A percentile compares a stretch with the other conserved stretches of the same genome.
Conservation (phyloP, 2,113 vertebrate genomes). For the Petroica traversi region DNA sequence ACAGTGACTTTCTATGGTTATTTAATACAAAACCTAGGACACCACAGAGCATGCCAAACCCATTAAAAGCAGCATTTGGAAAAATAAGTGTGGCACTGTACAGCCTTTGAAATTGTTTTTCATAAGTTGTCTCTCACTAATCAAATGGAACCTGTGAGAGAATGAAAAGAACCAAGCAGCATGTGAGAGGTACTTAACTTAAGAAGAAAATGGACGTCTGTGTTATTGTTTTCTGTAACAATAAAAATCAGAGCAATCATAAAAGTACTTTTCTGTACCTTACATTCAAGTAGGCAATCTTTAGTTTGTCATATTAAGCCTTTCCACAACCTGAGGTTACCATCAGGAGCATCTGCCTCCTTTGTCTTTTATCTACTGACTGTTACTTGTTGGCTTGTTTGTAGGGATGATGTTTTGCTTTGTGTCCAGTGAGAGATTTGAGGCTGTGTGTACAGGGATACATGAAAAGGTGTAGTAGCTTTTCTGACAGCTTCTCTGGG, state of each 20-base stretch:
- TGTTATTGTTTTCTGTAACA: conserved; percentile 22
- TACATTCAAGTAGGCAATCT: not conserved
- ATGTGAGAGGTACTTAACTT: conserved; percentile 29
- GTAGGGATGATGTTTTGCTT: not conserved
- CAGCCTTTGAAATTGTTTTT: conserved; percentile 57
- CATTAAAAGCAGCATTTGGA: conserved; percentile 63
- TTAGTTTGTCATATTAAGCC: not conserved
- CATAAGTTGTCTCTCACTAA: conserved; percentile 47
- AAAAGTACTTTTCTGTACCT: not conserved
- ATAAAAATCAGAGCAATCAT: not conserved
- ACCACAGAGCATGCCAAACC: not conserved
- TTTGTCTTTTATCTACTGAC: not conserved
- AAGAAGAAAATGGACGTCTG: conserved; percentile 18
- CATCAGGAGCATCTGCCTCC: not conserved
- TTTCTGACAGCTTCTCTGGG: not conserved
- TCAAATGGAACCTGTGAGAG: not conserved
- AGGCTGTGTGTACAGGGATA: accelerated
- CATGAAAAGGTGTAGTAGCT: not conserved
- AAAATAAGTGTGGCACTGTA: conserved; percentile 30
- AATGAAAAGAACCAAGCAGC: not conserved
- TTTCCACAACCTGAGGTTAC: not conserved
- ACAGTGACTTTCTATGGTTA: conserved; percentile 32
- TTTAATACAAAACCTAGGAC: conserved; percentile 56
- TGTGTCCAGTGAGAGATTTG: not conserved
- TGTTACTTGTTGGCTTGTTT: not conserved